These are phyloP conservation scores for Syngnathus acus DNA, from an alignment of 2,797 vertebrate species.

Conservation along the genomic window DNA sequence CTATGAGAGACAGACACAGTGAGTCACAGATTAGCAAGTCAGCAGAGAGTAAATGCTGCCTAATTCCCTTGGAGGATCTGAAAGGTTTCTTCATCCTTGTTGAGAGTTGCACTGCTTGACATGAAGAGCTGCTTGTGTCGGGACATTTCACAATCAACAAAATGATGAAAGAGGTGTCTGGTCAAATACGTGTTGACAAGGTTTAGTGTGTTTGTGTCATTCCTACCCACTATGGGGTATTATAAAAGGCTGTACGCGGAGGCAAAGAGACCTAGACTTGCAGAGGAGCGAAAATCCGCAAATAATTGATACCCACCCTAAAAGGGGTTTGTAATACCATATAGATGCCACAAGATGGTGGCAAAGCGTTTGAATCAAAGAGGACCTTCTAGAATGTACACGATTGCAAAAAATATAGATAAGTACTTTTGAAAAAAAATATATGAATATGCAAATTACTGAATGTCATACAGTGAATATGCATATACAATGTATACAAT, in stretches of 20 bases:
- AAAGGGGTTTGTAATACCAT: no score
- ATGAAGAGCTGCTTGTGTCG: constrained; percentile 8
- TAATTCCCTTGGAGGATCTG: constrained; percentile 42
- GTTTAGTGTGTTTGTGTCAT: background rate
- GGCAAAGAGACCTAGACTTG: background rate
- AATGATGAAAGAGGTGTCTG: background rate
- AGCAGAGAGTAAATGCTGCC: constrained; percentile 39
- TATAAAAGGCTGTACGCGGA: background rate
- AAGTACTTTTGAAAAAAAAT: no score
- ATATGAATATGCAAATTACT: no score
- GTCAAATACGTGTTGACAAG: background rate
- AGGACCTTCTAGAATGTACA: no score
- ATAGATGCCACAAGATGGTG: no score
- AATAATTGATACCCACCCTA: no score
- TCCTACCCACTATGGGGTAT: background rate
- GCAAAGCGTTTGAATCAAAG: no score
- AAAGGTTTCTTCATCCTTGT: constrained; percentile 25
- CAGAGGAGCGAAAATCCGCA: background rate
- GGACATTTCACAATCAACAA: background rate
- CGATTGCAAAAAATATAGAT: no score
- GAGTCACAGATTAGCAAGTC: constrained; percentile 48
- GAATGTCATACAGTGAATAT: no score
- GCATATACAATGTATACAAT: no score
- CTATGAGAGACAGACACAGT: constrained; percentile 32
- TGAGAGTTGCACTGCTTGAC: constrained; percentile 11